Base-by-base conservation (phyloP, 2,888 invertebrate genomes). In the Teinopalpus imperialis region DNA sequence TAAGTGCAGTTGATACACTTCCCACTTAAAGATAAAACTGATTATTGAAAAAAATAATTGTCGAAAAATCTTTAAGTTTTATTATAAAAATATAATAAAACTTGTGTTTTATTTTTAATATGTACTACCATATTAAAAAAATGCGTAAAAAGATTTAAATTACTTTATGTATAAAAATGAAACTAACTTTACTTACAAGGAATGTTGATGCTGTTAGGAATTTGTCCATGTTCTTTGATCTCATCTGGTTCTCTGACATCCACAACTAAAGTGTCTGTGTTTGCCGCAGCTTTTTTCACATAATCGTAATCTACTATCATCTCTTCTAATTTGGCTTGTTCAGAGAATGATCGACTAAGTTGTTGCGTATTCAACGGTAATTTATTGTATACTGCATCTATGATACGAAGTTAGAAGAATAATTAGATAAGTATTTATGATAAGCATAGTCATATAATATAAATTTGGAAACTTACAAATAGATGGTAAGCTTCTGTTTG, bases 191-290 rank as follows among this genome's bases (percentile, higher is more conserved):
- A 81, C 90, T 90, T 89, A 93, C 95, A 85, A 57, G 95, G 94
- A 70, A 95, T 94, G 63, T 95, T 94, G 40, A 94, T 90, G 63
- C 94, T 94, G 42, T 91, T 91, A 23, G 95, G 95, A 48, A 95
- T 91, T 61, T 88, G 82, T 1, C 95, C 95, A 55, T 92, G 91
- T 65, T 94, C 92, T 50, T 89, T 74, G 5, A 95, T 72, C 77
- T 95, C 95, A 6, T 90, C 74, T 18, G 94, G 93, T 66, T 95
- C 94, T 53, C 95, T 91, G 0, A 95, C 95, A 83, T 95, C 95
- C 49, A 96, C 90, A 14, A 95, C 89, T 8, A 93, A 61, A 43
- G 74, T 60, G 45, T 70, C 63, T 9, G 53, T 56, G 48, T 70
- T 59, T 2, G 47, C 24, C 42, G 66, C 69, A 18, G 78, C 81